A percentile compares a stretch with the other conserved stretches of the same genome.
phyloP scores from a whole-genome alignment of 1,140 invertebrate genomes.

The Eupeodes corollae region DNA sequence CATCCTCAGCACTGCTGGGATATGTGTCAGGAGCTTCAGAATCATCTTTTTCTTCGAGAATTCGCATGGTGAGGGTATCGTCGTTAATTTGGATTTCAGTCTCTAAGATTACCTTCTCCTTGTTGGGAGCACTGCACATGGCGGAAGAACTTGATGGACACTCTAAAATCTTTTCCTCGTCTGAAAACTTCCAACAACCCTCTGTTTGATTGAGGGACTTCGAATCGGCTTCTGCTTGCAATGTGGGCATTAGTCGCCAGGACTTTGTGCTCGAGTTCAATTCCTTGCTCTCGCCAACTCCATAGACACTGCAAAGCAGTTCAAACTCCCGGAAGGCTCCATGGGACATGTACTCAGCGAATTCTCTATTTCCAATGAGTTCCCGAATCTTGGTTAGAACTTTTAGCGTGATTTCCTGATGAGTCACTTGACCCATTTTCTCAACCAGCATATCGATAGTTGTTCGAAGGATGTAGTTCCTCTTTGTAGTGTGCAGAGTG shows the following conservation, averaged over 20 bases:
- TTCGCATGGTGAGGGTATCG: conserved; percentile 68
- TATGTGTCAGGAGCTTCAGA: conserved; percentile 25
- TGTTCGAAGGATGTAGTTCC: conserved; percentile 36
- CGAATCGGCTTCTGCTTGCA: conserved; percentile 7
- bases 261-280: conserved; percentile 11
- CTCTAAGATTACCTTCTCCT: conserved; percentile 56
- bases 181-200: conserved; percentile 6
- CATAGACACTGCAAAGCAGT: conserved; percentile 53
- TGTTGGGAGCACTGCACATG: conserved; percentile 1
- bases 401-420: conserved; percentile 55
- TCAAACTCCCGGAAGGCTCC: conserved; percentile 54
- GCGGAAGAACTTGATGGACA: neutral
- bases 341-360: conserved; percentile 42
- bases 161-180: conserved; percentile 4
- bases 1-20: conserved; percentile 39
- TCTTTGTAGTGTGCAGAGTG: conserved; percentile 33
- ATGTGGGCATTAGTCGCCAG: conserved; percentile 18
- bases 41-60: conserved; percentile 53
- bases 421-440: conserved; percentile 51
- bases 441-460: conserved; percentile 48
- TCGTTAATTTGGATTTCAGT: conserved; percentile 68
- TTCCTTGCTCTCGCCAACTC: conserved; percentile 29
- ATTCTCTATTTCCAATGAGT: conserved; percentile 49
- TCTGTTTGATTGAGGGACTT: conserved; percentile 1
- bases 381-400: conserved; percentile 55